Conservation (phyloP, 2,113 vertebrate species). For the Eulemur rufifrons region DNA sequence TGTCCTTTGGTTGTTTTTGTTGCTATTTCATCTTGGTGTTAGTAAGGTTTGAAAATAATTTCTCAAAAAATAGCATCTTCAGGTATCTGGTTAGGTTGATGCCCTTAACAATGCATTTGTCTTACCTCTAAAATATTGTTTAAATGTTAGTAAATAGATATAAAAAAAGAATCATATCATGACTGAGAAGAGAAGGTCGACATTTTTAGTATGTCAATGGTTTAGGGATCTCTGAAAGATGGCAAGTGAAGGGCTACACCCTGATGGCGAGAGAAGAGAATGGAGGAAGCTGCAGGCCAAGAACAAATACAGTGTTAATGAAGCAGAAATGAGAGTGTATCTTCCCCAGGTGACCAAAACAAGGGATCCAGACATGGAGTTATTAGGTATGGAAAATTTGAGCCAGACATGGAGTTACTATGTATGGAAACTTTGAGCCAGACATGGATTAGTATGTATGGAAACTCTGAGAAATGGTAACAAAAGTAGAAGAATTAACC, state of each 20-base stretch:
- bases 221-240: background rate
- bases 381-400: background rate
- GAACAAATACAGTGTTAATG: background rate
- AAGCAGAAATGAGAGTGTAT: background rate
- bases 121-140: background rate
- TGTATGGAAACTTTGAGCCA: no score
- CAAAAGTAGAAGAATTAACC: background rate
- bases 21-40: background rate
- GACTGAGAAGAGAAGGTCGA: background rate
- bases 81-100: background rate
- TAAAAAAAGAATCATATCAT: background rate
- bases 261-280: background rate
- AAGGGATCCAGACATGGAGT: background rate
- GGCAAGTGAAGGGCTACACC: background rate
- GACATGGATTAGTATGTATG: no score
- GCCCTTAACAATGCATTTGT: background rate
- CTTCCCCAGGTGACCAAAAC: accelerated
- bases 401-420: no score
- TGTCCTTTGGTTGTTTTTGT: background rate
- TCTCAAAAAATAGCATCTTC: background rate
- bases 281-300: background rate
- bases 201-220: background rate
- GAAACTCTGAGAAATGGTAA: background rate
- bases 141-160: background rate
- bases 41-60: background rate